Percentiles rank a stretch among this genome's conserved stretches.
phyloP scores from a whole-genome alignment of 1,140 invertebrate genomes.

The Drosophila paulistorum region DNA sequence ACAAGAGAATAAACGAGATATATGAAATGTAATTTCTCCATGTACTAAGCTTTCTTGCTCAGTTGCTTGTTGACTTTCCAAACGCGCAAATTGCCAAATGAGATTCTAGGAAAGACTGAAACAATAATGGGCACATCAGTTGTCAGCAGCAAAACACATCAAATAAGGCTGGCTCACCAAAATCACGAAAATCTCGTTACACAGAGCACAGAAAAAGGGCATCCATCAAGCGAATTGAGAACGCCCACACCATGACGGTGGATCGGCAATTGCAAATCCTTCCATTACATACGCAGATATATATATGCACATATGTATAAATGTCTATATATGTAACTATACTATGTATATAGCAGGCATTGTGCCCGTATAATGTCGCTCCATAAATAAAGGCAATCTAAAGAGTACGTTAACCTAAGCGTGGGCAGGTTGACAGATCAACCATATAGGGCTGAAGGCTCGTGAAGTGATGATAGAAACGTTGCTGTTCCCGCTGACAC shows the following conservation, averaged over 20 bases:
- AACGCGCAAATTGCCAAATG: constrained; percentile 25
- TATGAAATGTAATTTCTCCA: background rate
- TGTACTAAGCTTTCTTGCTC: constrained; percentile 1
- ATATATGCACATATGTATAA: too few relatives aligned
- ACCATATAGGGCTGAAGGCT: constrained; percentile 54
- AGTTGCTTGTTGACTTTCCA: background rate
- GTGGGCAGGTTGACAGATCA: constrained; percentile 53
- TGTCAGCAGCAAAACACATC: constrained; percentile 31
- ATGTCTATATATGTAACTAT: too few relatives aligned
- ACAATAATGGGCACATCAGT: constrained; percentile 53
- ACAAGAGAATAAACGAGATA: background rate
- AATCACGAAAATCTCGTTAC: constrained; percentile 51
- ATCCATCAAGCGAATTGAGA: constrained; percentile 71
- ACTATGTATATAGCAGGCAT: constrained; percentile 12
- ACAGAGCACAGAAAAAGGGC: constrained; percentile 38
- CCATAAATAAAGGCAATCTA: constrained; percentile 70
- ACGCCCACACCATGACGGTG: constrained; percentile 52
- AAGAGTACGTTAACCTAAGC: constrained; percentile 59
- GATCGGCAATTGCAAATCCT: constrained; percentile 47
- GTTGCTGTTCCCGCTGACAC: constrained; percentile 40
- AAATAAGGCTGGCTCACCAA: constrained; percentile 33
- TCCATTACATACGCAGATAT: constrained; percentile 43
- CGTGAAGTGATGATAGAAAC: constrained; percentile 58
- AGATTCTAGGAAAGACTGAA: constrained; percentile 38
- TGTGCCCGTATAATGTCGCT: constrained; percentile 39